phyloP scores from a whole-genome alignment of 2,797 vertebrate genomes.

The Hirundo rustica region DNA sequence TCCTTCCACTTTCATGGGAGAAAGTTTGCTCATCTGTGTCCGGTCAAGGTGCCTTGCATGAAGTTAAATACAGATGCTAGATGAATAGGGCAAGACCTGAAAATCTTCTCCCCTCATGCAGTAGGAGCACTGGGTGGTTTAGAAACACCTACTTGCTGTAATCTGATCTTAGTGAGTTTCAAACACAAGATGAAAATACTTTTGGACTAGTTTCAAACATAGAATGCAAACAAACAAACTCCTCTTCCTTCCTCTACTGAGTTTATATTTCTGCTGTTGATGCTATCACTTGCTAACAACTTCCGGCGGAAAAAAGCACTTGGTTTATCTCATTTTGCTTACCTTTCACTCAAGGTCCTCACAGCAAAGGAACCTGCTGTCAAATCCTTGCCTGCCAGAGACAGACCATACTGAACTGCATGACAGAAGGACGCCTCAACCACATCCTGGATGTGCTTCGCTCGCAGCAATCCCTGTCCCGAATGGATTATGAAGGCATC shows the following conservation, averaged over 20 bases:
- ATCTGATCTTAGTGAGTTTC: background rate
- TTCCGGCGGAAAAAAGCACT: background rate
- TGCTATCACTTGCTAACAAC: background rate
- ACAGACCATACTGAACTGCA: constrained; percentile 62
- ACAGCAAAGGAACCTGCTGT: constrained; percentile 4
- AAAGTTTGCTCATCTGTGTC: background rate
- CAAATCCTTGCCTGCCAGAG: constrained; percentile 53
- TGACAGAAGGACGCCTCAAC: constrained; percentile 80
- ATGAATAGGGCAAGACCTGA: background rate
- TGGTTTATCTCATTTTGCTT: background rate
- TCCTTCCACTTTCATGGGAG: background rate
- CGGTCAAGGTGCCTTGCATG: background rate
- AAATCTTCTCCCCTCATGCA: background rate
- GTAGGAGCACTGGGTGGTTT: background rate
- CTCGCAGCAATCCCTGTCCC: constrained; percentile 53
- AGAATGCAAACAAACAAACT: background rate
- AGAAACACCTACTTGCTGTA: background rate
- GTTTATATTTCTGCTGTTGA: background rate
- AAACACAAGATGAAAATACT: background rate
- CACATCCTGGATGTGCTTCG: constrained; percentile 72
- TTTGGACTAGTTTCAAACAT: background rate
- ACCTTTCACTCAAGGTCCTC: background rate
- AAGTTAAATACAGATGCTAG: background rate
- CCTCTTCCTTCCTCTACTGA: background rate
- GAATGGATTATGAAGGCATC: constrained; percentile 72